Evolutionary conservation across 1,140 invertebrate species (phyloP).

Genomic region (Pseudomyrmex cubaensis): DNA sequence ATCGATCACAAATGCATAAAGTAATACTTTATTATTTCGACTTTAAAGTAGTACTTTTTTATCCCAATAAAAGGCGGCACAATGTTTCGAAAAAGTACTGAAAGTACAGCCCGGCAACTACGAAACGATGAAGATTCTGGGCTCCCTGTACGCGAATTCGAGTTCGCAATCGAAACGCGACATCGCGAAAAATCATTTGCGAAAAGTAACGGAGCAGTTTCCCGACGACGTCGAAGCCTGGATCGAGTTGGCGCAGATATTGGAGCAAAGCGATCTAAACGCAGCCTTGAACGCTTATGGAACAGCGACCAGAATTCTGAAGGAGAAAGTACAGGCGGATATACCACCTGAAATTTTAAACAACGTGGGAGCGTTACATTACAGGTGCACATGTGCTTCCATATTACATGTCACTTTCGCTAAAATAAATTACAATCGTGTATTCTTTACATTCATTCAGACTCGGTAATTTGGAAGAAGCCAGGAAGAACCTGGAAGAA

Average conservation of each 20-base stretch:
- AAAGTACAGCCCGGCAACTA: slow-evolving; percentile 99
- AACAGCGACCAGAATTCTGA: slow-evolving; percentile 96
- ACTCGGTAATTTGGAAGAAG: slow-evolving; percentile 93
- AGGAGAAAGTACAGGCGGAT: slow-evolving; percentile 96
- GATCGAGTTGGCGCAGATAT: slow-evolving; percentile 99
- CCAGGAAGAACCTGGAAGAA: slow-evolving; percentile 94
- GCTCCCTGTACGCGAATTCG: slow-evolving; percentile 97
- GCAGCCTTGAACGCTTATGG: slow-evolving; percentile 95
- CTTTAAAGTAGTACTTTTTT: too few species aligned
- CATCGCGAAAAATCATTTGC: slow-evolving; percentile 95
- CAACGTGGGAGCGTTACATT: slow-evolving; percentile 98
- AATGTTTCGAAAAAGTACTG: slow-evolving; percentile 99
- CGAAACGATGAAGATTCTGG: slow-evolving; percentile 99
- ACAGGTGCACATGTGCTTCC: slow-evolving; percentile 85
- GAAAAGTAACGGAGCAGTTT: slow-evolving; percentile 98
- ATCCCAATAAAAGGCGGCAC: slow-evolving; percentile 91
- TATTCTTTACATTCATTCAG: slow-evolving; percentile 80
- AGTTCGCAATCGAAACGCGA: slow-evolving; percentile 95
- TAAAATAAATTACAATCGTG: slow-evolving; percentile 22
- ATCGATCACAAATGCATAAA: background rate
- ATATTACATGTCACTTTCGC: background rate
- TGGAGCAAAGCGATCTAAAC: slow-evolving; percentile 97
- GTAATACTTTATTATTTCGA: too few species aligned
- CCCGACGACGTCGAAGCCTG: slow-evolving; percentile 99
- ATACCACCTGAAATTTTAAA: slow-evolving; percentile 99